Base-by-base conservation (phyloP, 1,140 invertebrate species). In the Rhopalosiphum maidis region DNA sequence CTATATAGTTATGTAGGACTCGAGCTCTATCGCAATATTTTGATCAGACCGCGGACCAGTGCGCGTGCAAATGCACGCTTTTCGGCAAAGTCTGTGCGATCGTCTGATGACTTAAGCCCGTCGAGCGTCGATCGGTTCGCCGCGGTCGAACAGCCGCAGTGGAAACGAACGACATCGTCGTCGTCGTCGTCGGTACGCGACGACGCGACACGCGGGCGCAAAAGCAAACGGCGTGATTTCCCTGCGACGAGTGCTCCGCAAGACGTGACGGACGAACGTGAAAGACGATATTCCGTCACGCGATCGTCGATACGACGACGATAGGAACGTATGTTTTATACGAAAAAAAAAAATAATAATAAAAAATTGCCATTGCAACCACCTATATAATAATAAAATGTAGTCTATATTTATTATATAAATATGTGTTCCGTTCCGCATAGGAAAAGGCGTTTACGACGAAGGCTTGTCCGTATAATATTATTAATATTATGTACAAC, bases 321-420 rank as follows among this genome's bases (percentile, higher is more conserved):
- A 68, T 51, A 18, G 60, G n/a, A 77, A 77, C 60, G 60, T 77
- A 77, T 77, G n/a, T 77, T 77, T 77, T n/a, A 77, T 77, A 77
- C 30, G 11, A n/a, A 77, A 77, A n/a, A 30, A 60, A 30, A 77
- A 25, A 55, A 55, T 37, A 54, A 54, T 54, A 54, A 22, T 22
- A 54, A 54, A 51, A 68, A 77, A 77, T 77, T n/a, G 60, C 60
- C 15, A 77, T 77, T n/a, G 60, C 60, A 6, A 77, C 30, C 0
- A 30, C 55, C 30, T 77, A 77, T 5, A 9, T 77, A 77, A 77
- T n/a, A 77, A 77, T 77, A n/a, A 77, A 85, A 37, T 37, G 21
- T n/a, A 68, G 82, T 83, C 35, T 83, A 83, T 83, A 83, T 41
- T 8, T 68, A 68, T 60, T 11, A 30, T 3, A 15, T 30, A 68